A percentile compares a stretch with the other conserved stretches of the same genome.
These are phyloP conservation scores for Seriola dumerili DNA, from an alignment of 2,113 vertebrate genomes.

Conservation along the genomic window DNA sequence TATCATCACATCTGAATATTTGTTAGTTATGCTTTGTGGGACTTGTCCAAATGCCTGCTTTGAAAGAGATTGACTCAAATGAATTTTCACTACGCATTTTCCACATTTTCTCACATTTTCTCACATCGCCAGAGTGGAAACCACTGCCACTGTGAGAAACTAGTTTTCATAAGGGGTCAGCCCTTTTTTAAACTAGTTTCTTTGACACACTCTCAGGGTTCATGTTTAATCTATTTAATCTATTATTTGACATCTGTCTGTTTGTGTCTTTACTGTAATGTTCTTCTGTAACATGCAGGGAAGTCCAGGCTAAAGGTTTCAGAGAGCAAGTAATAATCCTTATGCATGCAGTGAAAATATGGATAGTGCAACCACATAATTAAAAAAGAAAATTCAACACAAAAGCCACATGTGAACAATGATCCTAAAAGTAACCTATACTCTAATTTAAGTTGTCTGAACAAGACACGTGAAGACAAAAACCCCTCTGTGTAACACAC, in stretches of 20 bases:
- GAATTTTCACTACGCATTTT: too few relatives aligned
- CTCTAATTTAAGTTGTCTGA: neutral
- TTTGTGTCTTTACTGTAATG: neutral
- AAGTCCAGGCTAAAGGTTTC: neutral
- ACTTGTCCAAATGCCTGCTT: too few relatives aligned
- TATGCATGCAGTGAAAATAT: neutral
- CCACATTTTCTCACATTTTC: too few relatives aligned
- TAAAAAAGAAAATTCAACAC: neutral
- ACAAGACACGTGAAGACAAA: neutral
- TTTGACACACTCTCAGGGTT: neutral
- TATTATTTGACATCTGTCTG: constrained; percentile 12
- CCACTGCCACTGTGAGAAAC: neutral
- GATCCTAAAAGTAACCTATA: neutral
- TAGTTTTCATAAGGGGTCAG: too few relatives aligned
- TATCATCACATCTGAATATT: neutral
- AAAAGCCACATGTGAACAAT: neutral
- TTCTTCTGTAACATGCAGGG: neutral
- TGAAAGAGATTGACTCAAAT: too few relatives aligned
- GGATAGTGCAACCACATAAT: neutral
- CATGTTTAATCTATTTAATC: neutral
- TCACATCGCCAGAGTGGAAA: neutral
- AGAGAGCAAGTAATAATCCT: neutral
- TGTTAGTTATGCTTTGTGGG: too few relatives aligned
- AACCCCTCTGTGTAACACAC: neutral
- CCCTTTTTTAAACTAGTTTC: neutral